phyloP scores from a whole-genome alignment of 2,888 invertebrate species.

The Oxycera nigricornis region DNA sequence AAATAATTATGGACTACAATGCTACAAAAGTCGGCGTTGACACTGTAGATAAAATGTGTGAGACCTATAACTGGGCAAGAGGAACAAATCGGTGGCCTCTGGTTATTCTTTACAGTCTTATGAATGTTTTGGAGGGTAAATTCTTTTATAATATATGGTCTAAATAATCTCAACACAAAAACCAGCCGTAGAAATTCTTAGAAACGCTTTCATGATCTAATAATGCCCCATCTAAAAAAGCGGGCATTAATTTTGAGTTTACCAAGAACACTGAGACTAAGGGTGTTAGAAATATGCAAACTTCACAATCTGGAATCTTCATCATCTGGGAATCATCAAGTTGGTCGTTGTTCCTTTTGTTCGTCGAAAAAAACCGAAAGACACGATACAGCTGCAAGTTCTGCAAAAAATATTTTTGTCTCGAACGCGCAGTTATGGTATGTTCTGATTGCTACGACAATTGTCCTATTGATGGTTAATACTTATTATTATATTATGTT shows the following conservation, averaged over 20 bases:
- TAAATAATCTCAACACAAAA: background rate
- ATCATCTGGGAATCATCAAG: too few relatives aligned
- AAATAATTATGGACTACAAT: too few relatives aligned
- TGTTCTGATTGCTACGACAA: too few relatives aligned
- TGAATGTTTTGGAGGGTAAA: background rate
- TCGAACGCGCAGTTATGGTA: conserved; percentile 37
- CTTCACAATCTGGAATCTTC: background rate
- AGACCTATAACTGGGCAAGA: too few relatives aligned
- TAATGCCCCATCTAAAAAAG: too few relatives aligned
- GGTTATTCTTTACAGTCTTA: too few relatives aligned
- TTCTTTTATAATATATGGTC: background rate
- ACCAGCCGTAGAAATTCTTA: background rate
- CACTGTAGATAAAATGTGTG: background rate
- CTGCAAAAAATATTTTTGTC: conserved; percentile 33
- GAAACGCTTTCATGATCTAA: background rate
- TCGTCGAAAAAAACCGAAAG: conserved; percentile 36
- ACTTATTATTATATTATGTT: background rate
- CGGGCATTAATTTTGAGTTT: too few relatives aligned
- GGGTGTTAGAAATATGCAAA: background rate
- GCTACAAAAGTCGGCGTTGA: background rate
- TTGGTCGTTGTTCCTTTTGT: conserved; percentile 28
- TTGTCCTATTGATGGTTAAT: conserved; percentile 9
- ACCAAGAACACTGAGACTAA: too few relatives aligned
- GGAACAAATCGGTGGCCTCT: too few relatives aligned
- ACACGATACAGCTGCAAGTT: conserved; percentile 32